A percentile compares a stretch with the other conserved stretches of the same genome.
Evolutionary conservation across 2,888 invertebrate species (phyloP).

Genomic region (Mesochorus sp.): DNA sequence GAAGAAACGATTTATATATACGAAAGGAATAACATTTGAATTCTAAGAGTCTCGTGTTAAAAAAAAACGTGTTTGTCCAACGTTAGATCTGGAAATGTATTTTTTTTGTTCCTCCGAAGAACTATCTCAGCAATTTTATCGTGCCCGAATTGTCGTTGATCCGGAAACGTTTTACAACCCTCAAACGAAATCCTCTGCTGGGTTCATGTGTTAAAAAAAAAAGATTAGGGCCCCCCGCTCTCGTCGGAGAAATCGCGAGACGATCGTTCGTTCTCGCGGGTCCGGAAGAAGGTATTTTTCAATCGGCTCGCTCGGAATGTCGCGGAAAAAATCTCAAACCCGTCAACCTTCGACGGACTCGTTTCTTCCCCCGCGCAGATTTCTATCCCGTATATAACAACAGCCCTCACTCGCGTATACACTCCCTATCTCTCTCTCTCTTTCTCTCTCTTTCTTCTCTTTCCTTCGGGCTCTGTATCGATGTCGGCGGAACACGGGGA

Average conservation of each 20-base stretch:
- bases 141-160: conserved; percentile 35
- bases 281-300: conserved; percentile 66
- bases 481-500: conserved; percentile 69
- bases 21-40: conserved; percentile 17
- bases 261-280: conserved; percentile 46
- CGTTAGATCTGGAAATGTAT: background rate
- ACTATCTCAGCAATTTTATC: conserved; percentile 33
- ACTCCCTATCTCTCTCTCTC: conserved; percentile 16
- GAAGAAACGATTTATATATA: conserved; percentile 43
- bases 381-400: conserved; percentile 49
- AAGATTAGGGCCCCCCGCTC: conserved; percentile 5
- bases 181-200: background rate
- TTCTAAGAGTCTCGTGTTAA: background rate
- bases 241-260: conserved; percentile 28
- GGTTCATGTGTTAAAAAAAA: background rate
- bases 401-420: conserved; percentile 40
- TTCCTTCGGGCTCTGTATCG: conserved; percentile 59
- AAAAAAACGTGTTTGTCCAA: too few species aligned
- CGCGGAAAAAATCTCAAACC: conserved; percentile 66
- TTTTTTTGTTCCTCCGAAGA: background rate
- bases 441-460: conserved; percentile 23
- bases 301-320: conserved; percentile 65
- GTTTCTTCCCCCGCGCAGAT: conserved; percentile 53
- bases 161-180: conserved; percentile 33
- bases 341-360: conserved; percentile 66